A percentile compares a stretch with the other conserved stretches of the same genome.
Evolutionary conservation across 2,113 vertebrate genomes (phyloP).

Genomic region (Osmerus eperlanus): DNA sequence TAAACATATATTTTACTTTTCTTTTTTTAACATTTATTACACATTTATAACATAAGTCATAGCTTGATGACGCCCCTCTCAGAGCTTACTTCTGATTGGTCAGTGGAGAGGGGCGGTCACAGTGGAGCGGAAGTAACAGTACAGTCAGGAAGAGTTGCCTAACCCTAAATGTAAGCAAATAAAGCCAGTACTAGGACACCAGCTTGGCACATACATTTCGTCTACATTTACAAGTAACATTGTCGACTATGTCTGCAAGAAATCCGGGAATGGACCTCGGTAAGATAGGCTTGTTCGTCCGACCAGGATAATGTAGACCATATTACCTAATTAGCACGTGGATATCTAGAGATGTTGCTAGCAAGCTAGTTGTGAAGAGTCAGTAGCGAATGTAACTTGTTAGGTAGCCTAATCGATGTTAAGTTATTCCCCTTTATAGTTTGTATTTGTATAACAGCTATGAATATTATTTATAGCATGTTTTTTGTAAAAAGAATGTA

Average conservation of each 20-base stretch:
- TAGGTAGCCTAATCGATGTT: background rate
- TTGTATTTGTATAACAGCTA: background rate
- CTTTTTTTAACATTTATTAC: too few relatives aligned
- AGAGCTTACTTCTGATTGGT: slow-evolving; percentile 6
- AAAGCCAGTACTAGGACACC: background rate
- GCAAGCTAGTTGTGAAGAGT: background rate
- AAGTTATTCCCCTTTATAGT: background rate
- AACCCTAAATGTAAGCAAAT: background rate
- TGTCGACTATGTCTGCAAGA: slow-evolving; percentile 43
- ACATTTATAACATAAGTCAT: too few relatives aligned
- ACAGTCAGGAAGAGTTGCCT: slow-evolving; percentile 12
- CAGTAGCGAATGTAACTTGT: background rate
- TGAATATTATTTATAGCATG: background rate
- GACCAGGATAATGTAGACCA: background rate
- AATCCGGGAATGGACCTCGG: slow-evolving; percentile 52
- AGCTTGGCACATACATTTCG: background rate
- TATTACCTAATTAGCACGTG: background rate
- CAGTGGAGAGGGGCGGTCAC: background rate
- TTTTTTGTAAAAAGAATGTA: background rate
- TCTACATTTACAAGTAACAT: background rate
- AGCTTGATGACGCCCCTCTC: background rate
- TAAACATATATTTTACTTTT: too few relatives aligned
- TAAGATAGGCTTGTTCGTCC: slow-evolving; percentile 19
- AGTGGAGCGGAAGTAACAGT: background rate
- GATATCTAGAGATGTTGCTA: background rate